Evolutionary conservation across 2,888 invertebrate species (phyloP), one percentile per base, ranked within the genome.

Genomic region (Cynaeus angustus): DNA sequence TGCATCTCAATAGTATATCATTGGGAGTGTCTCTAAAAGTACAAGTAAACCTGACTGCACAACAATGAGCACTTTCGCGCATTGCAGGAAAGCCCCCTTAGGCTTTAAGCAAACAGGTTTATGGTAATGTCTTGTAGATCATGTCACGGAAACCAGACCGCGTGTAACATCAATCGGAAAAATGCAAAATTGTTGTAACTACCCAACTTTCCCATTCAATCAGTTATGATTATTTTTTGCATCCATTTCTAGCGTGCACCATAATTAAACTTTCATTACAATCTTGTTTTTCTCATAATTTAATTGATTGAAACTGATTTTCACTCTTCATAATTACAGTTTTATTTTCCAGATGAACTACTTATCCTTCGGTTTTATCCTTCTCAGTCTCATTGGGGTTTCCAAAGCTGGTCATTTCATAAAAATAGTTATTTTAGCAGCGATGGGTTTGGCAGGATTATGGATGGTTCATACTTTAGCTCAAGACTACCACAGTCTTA

Each of bases 381-480:
- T 80, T 9, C 67, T 80, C 37, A 64, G 74, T 13, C 45, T 74
- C 3, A 56, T 77, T 9, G 83, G 83, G 13, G 65, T 83, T 12
- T 80, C 80, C 10, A 85, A 84, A 76, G 83, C 84, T 41, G 77
- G 83, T 28, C 84, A 84, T 74, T 82, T 85, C 72, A 79, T 86
- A 37, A 80, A 83, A 71, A 65, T 86, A 37, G 80, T 85, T 8
- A 72, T 87, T 37, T 73, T 87, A 66, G 85, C 85, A 6, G 82
- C 81, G 8, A 75, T 86, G 62, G 87, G 87, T 9, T 78, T 87
- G 58, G 84, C 83, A 9, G 87, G 87, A 8, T 74, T 87, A 71
- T 87, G 85, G 83, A 83, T 87, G 83, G 76, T 86, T 33, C 86
- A 87, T 64, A 82, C 82, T 41, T 77, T 87, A 38, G 86, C 86